Conservation (phyloP, 2,797 vertebrate species). For the Parotocinclus haroldoi region DNA sequence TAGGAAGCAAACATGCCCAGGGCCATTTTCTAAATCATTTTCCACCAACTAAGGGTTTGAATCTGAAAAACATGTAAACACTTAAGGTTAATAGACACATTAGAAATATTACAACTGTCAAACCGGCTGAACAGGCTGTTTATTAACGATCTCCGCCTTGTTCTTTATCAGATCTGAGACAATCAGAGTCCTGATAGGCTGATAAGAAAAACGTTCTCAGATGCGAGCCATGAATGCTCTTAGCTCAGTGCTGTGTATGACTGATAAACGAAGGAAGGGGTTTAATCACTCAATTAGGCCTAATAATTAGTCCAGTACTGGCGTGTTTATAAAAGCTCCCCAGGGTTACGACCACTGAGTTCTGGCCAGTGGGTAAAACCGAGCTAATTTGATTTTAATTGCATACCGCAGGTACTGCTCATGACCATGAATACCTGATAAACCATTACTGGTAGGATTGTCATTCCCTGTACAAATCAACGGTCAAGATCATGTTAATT, state of each 20-base stretch:
- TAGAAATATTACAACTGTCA: no score
- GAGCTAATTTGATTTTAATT: conserved; percentile 27
- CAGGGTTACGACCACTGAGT: not conserved
- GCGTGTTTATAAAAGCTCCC: not conserved
- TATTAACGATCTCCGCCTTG: no score
- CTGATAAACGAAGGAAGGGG: conserved; percentile 6
- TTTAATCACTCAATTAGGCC: conserved; percentile 28
- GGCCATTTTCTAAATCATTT: no score
- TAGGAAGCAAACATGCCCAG: no score
- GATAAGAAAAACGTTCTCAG: conserved; percentile 16
- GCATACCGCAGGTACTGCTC: not conserved
- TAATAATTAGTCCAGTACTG: conserved; percentile 24
- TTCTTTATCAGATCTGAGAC: conserved; percentile 10
- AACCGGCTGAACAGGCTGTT: no score
- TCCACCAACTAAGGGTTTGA: no score
- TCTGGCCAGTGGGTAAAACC: conserved; percentile 2
- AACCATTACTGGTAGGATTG: conserved; percentile 2
- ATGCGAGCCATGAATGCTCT: conserved; percentile 9
- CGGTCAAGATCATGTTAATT: conserved; percentile 11
- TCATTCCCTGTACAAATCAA: conserved; percentile 18
- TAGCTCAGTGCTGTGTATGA: not conserved
- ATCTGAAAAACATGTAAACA: no score
- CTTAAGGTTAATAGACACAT: no score
- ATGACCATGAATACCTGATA: not conserved
- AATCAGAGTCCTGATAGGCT: conserved; percentile 25